phyloP scores from a whole-genome alignment of 1,140 invertebrate genomes.

The Dysdera silvatica region DNA sequence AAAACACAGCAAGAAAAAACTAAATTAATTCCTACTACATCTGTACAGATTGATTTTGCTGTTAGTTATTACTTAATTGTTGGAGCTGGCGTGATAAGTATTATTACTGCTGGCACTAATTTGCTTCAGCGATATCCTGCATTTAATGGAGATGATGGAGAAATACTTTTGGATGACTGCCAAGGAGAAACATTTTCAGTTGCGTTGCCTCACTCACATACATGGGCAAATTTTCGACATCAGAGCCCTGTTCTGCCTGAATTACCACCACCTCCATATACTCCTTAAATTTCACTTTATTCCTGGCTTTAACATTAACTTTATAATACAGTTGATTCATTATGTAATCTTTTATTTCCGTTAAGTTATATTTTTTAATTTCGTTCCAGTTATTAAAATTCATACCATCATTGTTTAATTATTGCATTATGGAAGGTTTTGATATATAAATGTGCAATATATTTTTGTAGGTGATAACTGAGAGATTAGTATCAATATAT shows the following conservation, averaged over 20 bases:
- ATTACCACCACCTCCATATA: conserved; percentile 24
- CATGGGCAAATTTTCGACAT: conserved; percentile 6
- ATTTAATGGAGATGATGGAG: not conserved
- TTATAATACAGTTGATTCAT: no score
- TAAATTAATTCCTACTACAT: conserved; percentile 17
- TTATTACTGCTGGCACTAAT: conserved; percentile 32
- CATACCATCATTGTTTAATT: no score
- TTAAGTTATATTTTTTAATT: no score
- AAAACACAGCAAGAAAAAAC: conserved; percentile 28
- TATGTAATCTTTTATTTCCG: no score
- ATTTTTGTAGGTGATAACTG: no score
- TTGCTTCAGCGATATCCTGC: conserved; percentile 26
- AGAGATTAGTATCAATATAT: no score
- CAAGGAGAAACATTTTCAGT: conserved; percentile 28
- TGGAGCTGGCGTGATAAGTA: conserved; percentile 27
- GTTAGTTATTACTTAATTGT: conserved; percentile 33
- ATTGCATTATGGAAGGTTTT: no score
- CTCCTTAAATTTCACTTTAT: conserved; percentile 21
- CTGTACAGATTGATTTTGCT: conserved; percentile 33
- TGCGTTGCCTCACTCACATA: conserved; percentile 14
- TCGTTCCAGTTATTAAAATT: no score
- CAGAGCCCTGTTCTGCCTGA: conserved; percentile 5
- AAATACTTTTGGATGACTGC: conserved; percentile 15
- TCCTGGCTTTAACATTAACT: no score
- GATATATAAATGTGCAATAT: no score